Base-by-base conservation (phyloP, 2,113 vertebrate species). In the Amphiprion ocellaris region DNA sequence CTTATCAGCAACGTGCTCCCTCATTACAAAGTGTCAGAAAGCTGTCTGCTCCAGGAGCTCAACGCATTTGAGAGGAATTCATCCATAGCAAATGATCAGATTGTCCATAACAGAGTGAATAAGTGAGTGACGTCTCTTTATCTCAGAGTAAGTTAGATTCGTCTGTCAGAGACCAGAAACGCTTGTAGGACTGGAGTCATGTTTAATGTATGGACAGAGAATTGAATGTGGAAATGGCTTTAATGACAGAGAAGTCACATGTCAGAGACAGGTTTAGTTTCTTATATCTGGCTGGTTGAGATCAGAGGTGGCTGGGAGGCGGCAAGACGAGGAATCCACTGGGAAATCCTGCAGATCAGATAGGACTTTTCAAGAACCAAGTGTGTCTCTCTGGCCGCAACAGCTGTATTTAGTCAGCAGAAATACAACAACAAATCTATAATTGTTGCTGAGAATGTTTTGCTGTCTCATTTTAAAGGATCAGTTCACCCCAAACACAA, bases 21-120 rank as follows among this genome's bases (percentile, higher is more conserved):
- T 74, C 56, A 21, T 52, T 24, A 67, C 33, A 49, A 30, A 47
- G 44, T 73, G 74, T 82, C 1, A 66, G 12, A 58, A 68, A 19
- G 24, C 62, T 5, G 24, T 63, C 52, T n/a, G 30, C 39, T 46
- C 24, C n/a, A 4, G 21, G 21, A 28, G 55, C 14, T 26, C 5
- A 50, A 33, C 52, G 24, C 52, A 39, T 17, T 30, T 30, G 1
- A 3, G 21, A 14, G 11, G 30, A 60, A 28, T 17, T 41, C 39
- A 62, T 79, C 67, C 60, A 1, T 0, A 53, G 50, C 37, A 54
- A 30, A 59, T 39, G n/a, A 33, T 63, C 47, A 49, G 24, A 24
- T 39, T 10, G 37, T 65, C 12, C 33, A 49, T 12, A 47, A 67
- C 50, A 0, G 28, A 46, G 24, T 17, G 37, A 41, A 37, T 16